Conservation (phyloP, 92 coral and sea anemone species). For the Virgularia gustaviana region DNA sequence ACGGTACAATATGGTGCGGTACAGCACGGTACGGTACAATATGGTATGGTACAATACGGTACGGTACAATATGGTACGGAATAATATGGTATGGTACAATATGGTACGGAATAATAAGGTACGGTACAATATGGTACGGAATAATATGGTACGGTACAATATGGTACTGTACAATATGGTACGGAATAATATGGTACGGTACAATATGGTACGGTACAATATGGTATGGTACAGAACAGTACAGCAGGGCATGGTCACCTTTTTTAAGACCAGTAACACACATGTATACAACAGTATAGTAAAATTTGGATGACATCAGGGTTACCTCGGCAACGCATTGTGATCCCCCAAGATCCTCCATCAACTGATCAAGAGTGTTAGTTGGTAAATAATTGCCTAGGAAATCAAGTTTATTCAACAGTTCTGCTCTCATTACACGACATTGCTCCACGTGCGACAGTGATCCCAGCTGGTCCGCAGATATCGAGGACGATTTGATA, state of each 20-base stretch:
- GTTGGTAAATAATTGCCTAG: slow-evolving; percentile 67
- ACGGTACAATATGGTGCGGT: too few relatives aligned
- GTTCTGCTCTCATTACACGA: slow-evolving; percentile 72
- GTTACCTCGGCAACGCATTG: slow-evolving; percentile 83
- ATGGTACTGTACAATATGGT: too few relatives aligned
- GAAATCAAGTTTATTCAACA: slow-evolving; percentile 69
- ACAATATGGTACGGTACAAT: too few relatives aligned
- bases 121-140: too few relatives aligned
- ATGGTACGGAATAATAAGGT: background rate
- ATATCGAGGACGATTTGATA: slow-evolving; percentile 7
- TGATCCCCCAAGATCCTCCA: slow-evolving; percentile 90
- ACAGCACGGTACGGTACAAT: too few relatives aligned
- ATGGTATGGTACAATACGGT: background rate
- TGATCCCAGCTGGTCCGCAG: slow-evolving; percentile 12
- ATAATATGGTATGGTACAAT: too few relatives aligned
- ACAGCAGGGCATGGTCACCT: too few relatives aligned
- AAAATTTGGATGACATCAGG: background rate
- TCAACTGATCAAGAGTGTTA: slow-evolving; percentile 88
- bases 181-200: too few relatives aligned
- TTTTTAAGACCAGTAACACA: background rate
- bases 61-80: too few relatives aligned
- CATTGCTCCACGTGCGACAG: slow-evolving; percentile 73
- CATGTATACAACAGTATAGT: background rate
- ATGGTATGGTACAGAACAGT: background rate
- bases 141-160: too few relatives aligned